A percentile compares a stretch with the other conserved stretches of the same genome.
phyloP scores from a whole-genome alignment of 2,888 invertebrate species.

The Dicranocentrus wangi region DNA sequence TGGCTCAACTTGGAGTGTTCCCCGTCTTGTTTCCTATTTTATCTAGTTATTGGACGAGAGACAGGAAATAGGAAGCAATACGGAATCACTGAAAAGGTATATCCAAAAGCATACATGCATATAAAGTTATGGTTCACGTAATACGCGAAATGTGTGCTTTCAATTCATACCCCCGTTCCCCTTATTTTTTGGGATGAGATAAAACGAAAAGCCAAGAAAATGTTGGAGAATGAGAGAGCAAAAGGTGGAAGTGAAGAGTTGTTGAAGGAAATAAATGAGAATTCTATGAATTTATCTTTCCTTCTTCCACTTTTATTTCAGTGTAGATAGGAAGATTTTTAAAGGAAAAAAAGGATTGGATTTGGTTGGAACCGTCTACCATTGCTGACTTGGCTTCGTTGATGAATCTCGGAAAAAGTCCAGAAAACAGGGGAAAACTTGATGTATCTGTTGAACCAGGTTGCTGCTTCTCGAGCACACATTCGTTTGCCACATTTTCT shows the following conservation, averaged over 20 bases:
- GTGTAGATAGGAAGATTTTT: not conserved
- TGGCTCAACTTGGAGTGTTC: too few relatives aligned
- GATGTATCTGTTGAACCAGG: too few relatives aligned
- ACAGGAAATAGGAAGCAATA: conserved; percentile 17
- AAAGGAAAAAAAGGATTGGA: not conserved
- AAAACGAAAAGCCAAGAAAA: conserved; percentile 12
- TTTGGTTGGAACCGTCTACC: too few relatives aligned
- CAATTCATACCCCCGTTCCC: not conserved
- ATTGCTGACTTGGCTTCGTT: too few relatives aligned
- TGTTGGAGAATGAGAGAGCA: conserved; percentile 1
- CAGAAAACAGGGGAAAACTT: too few relatives aligned
- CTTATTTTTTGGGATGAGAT: not conserved
- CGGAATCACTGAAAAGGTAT: not conserved
- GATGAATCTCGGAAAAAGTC: too few relatives aligned
- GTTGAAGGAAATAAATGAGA: conserved; percentile 41
- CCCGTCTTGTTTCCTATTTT: conserved; percentile 6
- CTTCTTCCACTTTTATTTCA: conserved; percentile 5
- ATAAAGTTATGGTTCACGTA: not conserved
- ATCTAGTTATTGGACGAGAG: conserved; percentile 6
- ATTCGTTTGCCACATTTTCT: too few relatives aligned
- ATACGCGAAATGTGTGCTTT: not conserved
- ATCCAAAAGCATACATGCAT: too few relatives aligned
- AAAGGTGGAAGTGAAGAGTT: conserved; percentile 39
- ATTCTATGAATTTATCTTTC: conserved; percentile 40
- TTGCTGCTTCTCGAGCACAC: too few relatives aligned